phyloP scores from a whole-genome alignment of 2,888 invertebrate species.

The Acholoe squamosa region DNA sequence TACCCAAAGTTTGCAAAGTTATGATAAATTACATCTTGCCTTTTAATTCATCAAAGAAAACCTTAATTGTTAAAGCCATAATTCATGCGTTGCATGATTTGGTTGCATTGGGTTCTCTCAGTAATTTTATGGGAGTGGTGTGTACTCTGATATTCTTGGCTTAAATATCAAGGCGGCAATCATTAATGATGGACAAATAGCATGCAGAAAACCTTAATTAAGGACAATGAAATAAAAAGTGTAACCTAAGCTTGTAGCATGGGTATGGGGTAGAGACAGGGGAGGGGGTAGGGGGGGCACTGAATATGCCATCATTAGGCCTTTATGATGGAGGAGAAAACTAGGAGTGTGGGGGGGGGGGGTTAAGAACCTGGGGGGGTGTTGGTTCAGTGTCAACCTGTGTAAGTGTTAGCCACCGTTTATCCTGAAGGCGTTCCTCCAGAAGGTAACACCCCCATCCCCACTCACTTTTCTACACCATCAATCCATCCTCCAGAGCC shows the following conservation, averaged over 20 bases:
- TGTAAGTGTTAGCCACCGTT: conserved; percentile 27
- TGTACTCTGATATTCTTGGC: conserved; percentile 8
- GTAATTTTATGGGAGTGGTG: background rate
- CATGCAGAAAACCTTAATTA: conserved; percentile 31
- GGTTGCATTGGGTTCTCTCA: background rate
- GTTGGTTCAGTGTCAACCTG: conserved; percentile 7
- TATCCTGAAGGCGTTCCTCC: background rate
- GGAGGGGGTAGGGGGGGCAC: background rate
- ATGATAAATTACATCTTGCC: background rate
- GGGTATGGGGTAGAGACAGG: background rate
- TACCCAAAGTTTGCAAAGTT: background rate
- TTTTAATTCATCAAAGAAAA: background rate
- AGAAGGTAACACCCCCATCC: background rate
- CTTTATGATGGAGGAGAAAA: background rate
- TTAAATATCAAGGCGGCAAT: background rate
- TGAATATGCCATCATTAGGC: background rate
- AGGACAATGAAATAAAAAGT: background rate
- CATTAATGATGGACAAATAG: conserved; percentile 20
- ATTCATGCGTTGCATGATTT: background rate
- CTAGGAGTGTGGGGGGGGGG: background rate
- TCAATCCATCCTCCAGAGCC: background rate
- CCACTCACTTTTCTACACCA: background rate
- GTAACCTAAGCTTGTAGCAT: background rate
- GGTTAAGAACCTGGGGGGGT: background rate
- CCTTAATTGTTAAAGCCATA: conserved; percentile 10